These are phyloP conservation scores for Drosophila watanabei DNA, from an alignment of 1,140 invertebrate species.

Conservation along the genomic window DNA sequence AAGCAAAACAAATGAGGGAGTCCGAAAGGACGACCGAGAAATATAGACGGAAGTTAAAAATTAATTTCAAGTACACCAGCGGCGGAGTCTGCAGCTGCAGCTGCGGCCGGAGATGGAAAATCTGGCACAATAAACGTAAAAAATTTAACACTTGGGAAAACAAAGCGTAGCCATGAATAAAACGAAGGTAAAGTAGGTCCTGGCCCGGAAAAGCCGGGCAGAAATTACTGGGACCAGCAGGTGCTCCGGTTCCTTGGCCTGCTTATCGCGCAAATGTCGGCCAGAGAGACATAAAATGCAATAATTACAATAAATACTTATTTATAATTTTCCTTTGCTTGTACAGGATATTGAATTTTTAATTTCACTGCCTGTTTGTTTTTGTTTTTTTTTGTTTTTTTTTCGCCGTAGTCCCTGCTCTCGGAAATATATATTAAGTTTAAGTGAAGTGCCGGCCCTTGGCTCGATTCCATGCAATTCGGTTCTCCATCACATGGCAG, in stretches of 20 bases:
- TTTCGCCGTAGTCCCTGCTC: background rate
- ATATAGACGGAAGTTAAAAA: slow-evolving; percentile 82
- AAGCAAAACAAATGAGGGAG: slow-evolving; percentile 32
- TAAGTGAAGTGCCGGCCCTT: slow-evolving; percentile 30
- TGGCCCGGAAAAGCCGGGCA: slow-evolving; percentile 5
- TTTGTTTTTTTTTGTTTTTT: background rate
- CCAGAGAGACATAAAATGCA: slow-evolving; percentile 60
- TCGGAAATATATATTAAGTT: slow-evolving; percentile 60
- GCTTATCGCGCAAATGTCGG: slow-evolving; percentile 48
- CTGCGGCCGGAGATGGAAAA: slow-evolving; percentile 57
- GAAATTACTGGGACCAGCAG: slow-evolving; percentile 44
- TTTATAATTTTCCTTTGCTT: slow-evolving; percentile 78
- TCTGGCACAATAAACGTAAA: slow-evolving; percentile 81
- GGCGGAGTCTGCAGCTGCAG: slow-evolving; percentile 63
- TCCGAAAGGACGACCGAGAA: slow-evolving; percentile 41
- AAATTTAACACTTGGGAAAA: slow-evolving; percentile 72
- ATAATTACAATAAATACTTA: slow-evolving; percentile 83
- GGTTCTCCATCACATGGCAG: background rate
- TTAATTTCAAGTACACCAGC: slow-evolving; percentile 74
- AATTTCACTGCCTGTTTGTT: slow-evolving; percentile 58
- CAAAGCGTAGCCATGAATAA: slow-evolving; percentile 75
- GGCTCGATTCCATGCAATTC: background rate
- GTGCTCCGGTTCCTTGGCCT: slow-evolving; percentile 49
- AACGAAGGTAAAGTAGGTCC: slow-evolving; percentile 64
- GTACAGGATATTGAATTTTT: slow-evolving; percentile 82